A percentile compares a stretch with the other conserved stretches of the same genome.
phyloP scores from a whole-genome alignment of 2,113 vertebrate genomes.

The Platanista minor region DNA sequence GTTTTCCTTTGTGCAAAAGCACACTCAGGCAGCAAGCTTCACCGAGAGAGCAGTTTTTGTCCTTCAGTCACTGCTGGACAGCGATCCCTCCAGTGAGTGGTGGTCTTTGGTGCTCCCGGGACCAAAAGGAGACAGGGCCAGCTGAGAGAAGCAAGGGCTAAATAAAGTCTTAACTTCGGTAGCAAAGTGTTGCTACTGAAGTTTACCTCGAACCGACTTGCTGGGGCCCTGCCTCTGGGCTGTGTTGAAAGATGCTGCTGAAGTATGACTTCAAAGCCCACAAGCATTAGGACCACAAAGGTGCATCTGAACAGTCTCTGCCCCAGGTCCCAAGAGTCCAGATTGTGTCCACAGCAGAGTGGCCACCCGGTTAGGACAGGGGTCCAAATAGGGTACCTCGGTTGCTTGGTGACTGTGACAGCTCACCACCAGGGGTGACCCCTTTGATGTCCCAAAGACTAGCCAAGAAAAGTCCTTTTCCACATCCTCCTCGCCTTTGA shows the following conservation, averaged over 20 bases:
- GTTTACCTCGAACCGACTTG: background rate
- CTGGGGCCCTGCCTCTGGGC: background rate
- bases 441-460: background rate
- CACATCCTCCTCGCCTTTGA: background rate
- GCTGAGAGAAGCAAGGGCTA: background rate
- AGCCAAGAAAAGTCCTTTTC: background rate
- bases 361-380: background rate
- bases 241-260: background rate
- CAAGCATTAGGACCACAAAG: background rate
- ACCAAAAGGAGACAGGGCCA: background rate
- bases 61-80: background rate
- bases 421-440: background rate
- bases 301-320: background rate
- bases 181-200: background rate
- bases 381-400: background rate
- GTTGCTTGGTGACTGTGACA: background rate
- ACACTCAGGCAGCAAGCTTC: background rate
- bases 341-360: background rate
- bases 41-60: background rate
- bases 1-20: constrained; percentile 5
- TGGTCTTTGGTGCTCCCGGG: background rate
- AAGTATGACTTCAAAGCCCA: background rate
- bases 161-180: background rate
- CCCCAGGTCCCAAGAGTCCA: background rate
- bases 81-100: background rate